Evolutionary conservation across 2,888 invertebrate genomes (phyloP).

Genomic region (Melinaea marsaeus): DNA sequence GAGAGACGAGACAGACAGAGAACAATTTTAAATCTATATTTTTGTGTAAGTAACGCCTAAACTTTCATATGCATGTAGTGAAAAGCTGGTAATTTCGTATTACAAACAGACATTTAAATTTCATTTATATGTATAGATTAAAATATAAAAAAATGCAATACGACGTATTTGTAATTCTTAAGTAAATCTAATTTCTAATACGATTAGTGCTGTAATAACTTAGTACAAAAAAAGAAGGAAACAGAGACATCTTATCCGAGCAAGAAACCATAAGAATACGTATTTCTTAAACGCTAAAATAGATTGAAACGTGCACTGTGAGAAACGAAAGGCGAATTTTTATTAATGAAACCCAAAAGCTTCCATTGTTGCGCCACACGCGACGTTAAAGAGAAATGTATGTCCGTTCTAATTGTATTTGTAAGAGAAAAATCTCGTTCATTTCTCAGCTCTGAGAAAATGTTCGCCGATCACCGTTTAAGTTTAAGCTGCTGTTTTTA

Average conservation of each 20-base stretch:
- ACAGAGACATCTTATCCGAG: too few species aligned
- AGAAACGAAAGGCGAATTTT: slow-evolving; percentile 25
- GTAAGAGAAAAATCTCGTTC: slow-evolving; percentile 63
- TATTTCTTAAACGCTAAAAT: not conserved
- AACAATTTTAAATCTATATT: too few species aligned
- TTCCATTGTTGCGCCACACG: slow-evolving; percentile 51
- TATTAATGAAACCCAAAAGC: slow-evolving; percentile 40
- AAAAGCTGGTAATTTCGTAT: too few species aligned
- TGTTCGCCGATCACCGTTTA: slow-evolving; percentile 17
- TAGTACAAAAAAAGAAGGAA: not conserved
- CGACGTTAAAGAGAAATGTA: slow-evolving; percentile 54
- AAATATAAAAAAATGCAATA: too few species aligned
- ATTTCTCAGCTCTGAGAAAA: slow-evolving; percentile 48
- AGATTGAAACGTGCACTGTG: slow-evolving; percentile 5
- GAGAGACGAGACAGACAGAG: too few species aligned
- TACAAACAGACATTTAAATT: too few species aligned
- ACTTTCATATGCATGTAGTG: too few species aligned
- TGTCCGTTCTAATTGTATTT: slow-evolving; percentile 65
- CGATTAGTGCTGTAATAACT: not conserved
- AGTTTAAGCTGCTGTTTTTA: slow-evolving; percentile 7
- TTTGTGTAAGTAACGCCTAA: too few species aligned
- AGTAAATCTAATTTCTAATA: not conserved
- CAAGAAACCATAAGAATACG: slow-evolving; percentile 19
- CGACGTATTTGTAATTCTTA: too few species aligned
- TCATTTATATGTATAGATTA: too few species aligned